A percentile compares a stretch with the other conserved stretches of the same genome.
phyloP scores from a whole-genome alignment of 2,113 vertebrate species.

The Tapirus terrestris region DNA sequence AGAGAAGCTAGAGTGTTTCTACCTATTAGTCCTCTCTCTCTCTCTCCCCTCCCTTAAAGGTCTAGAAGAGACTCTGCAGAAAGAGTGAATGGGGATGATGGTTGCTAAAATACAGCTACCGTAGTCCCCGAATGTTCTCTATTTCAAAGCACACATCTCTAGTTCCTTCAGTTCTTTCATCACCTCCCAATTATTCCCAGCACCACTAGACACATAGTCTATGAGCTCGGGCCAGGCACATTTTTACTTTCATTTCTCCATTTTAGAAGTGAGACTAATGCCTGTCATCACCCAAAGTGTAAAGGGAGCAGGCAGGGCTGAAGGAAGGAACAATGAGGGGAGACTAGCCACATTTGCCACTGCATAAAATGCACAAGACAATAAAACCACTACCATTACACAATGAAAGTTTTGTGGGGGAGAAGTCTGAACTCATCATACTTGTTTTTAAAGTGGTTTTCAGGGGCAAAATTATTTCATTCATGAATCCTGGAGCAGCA shows the following conservation, averaged over 20 bases:
- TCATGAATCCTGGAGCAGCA: not conserved
- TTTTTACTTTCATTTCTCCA: conserved; percentile 9
- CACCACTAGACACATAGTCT: not conserved
- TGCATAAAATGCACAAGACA: not conserved
- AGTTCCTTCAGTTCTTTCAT: not conserved
- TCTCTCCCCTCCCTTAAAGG: not conserved
- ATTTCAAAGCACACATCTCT: not conserved
- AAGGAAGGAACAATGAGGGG: not conserved
- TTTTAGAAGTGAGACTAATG: not conserved
- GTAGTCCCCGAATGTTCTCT: not conserved
- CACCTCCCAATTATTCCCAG: not conserved
- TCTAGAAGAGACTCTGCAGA: not conserved
- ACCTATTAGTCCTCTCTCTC: not conserved
- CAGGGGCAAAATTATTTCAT: not conserved
- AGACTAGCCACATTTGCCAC: not conserved
- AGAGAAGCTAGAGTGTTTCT: not conserved
- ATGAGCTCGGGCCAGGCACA: not conserved
- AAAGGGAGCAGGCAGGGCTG: not conserved
- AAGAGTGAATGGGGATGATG: not conserved
- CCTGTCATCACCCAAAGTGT: not conserved
- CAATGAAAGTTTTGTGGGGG: not conserved
- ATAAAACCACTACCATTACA: not conserved
- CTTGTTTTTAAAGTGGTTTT: not conserved
- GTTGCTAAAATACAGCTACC: not conserved
- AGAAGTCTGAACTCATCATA: not conserved